phyloP scores from a whole-genome alignment of 2,888 invertebrate species.

The Meloe dianella region DNA sequence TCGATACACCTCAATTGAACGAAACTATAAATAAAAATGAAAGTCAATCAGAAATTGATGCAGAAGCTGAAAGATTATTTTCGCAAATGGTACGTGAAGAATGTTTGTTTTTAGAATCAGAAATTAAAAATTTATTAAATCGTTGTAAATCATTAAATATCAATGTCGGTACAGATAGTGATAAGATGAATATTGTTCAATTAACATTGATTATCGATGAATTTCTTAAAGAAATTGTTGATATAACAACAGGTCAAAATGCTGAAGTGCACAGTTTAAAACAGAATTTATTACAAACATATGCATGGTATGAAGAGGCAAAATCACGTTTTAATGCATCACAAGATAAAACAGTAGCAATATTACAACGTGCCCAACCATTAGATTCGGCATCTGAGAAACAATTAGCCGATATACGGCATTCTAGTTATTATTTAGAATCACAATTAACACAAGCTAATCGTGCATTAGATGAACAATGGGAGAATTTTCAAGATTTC shows the following conservation, averaged over 20 bases:
- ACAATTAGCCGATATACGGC: conserved; percentile 72
- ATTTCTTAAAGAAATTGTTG: conserved; percentile 68
- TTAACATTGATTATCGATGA: conserved; percentile 64
- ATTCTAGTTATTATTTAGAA: conserved; percentile 74
- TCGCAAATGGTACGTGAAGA: conserved; percentile 69
- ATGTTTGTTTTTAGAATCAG: conserved; percentile 69
- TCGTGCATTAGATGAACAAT: conserved; percentile 75
- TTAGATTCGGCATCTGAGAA: conserved; percentile 72
- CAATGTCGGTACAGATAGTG: conserved; percentile 66
- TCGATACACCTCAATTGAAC: not conserved
- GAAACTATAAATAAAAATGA: conserved; percentile 10
- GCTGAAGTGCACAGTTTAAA: conserved; percentile 67
- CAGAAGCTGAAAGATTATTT: conserved; percentile 56
- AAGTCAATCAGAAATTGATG: conserved; percentile 25
- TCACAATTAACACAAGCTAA: conserved; percentile 76
- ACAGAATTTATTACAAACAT: conserved; percentile 63
- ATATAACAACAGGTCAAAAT: conserved; percentile 66
- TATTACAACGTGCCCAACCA: conserved; percentile 56
- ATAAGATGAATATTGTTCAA: conserved; percentile 63
- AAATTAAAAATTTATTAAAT: conserved; percentile 67
- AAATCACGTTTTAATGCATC: conserved; percentile 60
- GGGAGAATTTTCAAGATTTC: conserved; percentile 70
- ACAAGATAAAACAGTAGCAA: conserved; percentile 51
- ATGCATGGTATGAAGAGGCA: conserved; percentile 66
- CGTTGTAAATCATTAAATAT: conserved; percentile 63